Evolutionary conservation across 2,888 invertebrate genomes (phyloP).

Genomic region (Unio delphinus): DNA sequence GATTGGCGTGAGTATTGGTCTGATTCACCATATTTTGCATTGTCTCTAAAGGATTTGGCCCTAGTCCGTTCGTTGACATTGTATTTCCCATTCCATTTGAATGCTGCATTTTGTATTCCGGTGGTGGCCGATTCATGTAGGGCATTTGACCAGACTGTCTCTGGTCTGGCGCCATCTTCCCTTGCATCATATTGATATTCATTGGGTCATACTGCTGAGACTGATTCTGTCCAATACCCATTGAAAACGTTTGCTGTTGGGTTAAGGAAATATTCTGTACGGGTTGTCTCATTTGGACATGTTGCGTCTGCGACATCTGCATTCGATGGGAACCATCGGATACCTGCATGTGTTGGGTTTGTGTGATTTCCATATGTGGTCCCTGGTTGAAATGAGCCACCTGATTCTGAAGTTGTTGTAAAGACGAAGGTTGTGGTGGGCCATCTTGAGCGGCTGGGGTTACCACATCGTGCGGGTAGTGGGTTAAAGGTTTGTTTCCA

Average conservation of each 20-base stretch:
- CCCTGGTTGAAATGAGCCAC: conserved; percentile 84
- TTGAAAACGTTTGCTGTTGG: conserved; percentile 61
- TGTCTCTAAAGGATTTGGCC: conserved; percentile 65
- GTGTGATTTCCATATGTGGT: conserved; percentile 83
- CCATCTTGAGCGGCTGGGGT: conserved; percentile 32
- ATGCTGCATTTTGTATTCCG: conserved; percentile 81
- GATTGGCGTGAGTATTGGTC: conserved; percentile 48
- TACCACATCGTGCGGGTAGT: conserved; percentile 58
- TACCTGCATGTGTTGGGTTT: conserved; percentile 80
- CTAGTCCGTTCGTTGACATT: conserved; percentile 29
- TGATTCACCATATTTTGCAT: conserved; percentile 76
- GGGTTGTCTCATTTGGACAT: conserved; percentile 75
- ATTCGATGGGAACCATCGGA: conserved; percentile 59
- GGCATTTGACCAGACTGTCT: conserved; percentile 64
- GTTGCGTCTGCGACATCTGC: conserved; percentile 64
- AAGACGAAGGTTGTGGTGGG: conserved; percentile 48
- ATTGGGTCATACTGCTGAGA: conserved; percentile 33
- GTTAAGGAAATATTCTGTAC: conserved; percentile 57
- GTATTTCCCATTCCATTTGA: conserved; percentile 34
- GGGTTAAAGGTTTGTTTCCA: conserved; percentile 66
- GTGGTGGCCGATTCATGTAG: conserved; percentile 80
- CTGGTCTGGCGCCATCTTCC: conserved; percentile 25
- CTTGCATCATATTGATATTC: conserved; percentile 22
- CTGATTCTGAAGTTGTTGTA: conserved; percentile 67
- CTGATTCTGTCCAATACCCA: conserved; percentile 50